These are phyloP conservation scores for Elaphurus davidianus DNA, from an alignment of 2,113 vertebrate genomes.

Conservation along the genomic window DNA sequence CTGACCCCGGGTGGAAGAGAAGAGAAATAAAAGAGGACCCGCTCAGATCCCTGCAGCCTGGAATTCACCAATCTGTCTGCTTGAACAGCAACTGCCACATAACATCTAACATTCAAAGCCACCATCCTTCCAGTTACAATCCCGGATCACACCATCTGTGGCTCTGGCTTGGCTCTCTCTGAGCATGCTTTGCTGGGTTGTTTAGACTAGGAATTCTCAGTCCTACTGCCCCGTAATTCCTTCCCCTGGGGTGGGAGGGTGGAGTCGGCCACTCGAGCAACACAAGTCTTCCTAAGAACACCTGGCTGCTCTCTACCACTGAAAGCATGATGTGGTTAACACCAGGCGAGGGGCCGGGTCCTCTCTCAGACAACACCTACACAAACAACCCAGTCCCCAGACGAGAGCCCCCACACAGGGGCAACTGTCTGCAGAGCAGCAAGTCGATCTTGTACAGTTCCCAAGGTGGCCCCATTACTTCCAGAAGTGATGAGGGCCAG, in stretches of 20 bases:
- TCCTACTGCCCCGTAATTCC: not conserved
- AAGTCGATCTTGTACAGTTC: not conserved
- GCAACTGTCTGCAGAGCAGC: not conserved
- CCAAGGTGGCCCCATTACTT: not conserved
- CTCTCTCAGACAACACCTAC: not conserved
- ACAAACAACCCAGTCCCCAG: not conserved
- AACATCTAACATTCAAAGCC: slow-evolving; percentile 60
- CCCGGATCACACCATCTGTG: slow-evolving; percentile 51
- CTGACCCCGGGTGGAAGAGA: not conserved
- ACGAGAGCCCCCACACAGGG: not conserved
- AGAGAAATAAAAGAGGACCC: not conserved
- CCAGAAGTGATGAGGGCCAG: not conserved
- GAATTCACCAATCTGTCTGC: slow-evolving; percentile 70
- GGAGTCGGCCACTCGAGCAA: not conserved
- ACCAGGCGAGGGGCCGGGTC: too few relatives aligned
- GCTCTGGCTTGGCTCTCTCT: slow-evolving; percentile 69
- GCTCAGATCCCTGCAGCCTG: not conserved
- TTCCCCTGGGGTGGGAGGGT: not conserved
- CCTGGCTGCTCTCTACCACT: not conserved
- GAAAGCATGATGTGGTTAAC: not conserved
- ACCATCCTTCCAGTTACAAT: slow-evolving; percentile 38
- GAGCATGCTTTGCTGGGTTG: not conserved
- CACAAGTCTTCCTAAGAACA: not conserved
- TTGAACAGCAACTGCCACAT: slow-evolving; percentile 63
- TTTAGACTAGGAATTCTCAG: slow-evolving; percentile 50